A percentile compares a stretch with the other conserved stretches of the same genome.
These are phyloP conservation scores for Dicranocentrus wangi DNA, from an alignment of 2,888 invertebrate species.

Conservation along the genomic window DNA sequence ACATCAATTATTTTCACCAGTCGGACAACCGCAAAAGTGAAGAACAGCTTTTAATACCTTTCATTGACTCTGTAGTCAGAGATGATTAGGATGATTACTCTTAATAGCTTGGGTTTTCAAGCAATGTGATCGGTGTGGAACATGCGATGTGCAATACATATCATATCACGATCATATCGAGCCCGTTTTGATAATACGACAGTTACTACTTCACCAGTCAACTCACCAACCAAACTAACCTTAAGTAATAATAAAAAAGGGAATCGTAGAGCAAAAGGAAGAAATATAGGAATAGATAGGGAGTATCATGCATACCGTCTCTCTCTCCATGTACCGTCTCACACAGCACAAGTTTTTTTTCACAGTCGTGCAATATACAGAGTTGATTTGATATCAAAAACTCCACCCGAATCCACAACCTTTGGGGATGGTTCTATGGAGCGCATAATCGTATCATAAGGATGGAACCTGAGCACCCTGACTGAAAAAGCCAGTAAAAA, in stretches of 20 bases:
- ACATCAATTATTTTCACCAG: too few species aligned
- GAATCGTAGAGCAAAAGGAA: neutral
- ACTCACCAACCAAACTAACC: too few species aligned
- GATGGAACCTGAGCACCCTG: constrained; percentile 69
- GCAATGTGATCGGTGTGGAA: neutral
- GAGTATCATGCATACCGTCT: neutral
- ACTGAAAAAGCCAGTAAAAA: constrained; percentile 67
- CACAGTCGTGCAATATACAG: neutral
- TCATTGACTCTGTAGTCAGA: constrained; percentile 4
- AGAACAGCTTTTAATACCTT: constrained; percentile 3
- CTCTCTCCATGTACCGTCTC: neutral
- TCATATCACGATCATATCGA: too few species aligned
- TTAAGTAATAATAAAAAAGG: neutral
- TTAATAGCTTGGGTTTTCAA: neutral
- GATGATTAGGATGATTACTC: neutral
- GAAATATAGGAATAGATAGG: neutral
- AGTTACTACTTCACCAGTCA: too few species aligned
- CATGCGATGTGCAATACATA: too few species aligned
- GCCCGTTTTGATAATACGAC: too few species aligned
- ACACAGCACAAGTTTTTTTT: neutral
- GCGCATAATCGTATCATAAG: constrained; percentile 70
- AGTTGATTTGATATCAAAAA: constrained; percentile 59
- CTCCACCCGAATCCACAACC: constrained; percentile 71
- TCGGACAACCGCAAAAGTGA: constrained; percentile 7
- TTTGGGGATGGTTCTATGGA: constrained; percentile 70